phyloP scores from a whole-genome alignment of 2,113 vertebrate genomes.

The Pteruthius melanotis region DNA sequence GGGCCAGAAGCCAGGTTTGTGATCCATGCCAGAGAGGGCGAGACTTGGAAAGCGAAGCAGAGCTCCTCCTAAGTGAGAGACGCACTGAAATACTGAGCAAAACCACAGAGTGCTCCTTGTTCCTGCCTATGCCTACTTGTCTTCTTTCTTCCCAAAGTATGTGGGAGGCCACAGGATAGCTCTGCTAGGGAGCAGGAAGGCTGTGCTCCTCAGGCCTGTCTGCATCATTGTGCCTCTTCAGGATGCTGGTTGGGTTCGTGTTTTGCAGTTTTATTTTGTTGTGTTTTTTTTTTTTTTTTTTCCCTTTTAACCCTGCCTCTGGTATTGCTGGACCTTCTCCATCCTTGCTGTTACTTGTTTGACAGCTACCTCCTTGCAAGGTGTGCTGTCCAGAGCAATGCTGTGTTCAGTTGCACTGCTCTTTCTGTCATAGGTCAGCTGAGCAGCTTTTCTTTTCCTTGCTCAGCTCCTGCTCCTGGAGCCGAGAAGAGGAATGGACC shows the following conservation, averaged over 20 bases:
- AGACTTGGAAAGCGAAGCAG: slow-evolving; percentile 44
- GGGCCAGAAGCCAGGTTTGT: slow-evolving; percentile 49
- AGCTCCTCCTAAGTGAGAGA: slow-evolving; percentile 53
- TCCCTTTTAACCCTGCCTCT: not conserved
- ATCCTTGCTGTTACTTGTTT: not conserved
- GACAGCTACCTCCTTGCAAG: not conserved
- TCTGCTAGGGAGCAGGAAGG: not conserved
- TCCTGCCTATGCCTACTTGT: slow-evolving; percentile 25
- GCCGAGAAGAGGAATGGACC: not conserved
- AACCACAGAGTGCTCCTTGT: slow-evolving; percentile 64
- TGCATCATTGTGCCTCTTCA: not conserved
- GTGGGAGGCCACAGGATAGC: not conserved
- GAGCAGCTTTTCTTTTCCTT: not conserved
- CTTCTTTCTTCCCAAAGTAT: not conserved
- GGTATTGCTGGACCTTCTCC: not conserved
- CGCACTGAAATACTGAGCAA: slow-evolving; percentile 42
- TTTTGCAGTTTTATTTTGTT: not conserved
- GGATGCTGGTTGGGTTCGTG: not conserved
- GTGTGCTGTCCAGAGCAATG: not conserved
- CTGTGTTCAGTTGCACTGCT: not conserved
- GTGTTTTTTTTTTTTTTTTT: not conserved
- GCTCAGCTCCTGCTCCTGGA: not conserved
- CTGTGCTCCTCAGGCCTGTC: not conserved
- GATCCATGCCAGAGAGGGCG: slow-evolving; percentile 40
- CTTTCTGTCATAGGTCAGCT: not conserved